These are phyloP conservation scores for Nemapogon koenigi DNA, from an alignment of 2,888 invertebrate genomes.

Conservation along the genomic window DNA sequence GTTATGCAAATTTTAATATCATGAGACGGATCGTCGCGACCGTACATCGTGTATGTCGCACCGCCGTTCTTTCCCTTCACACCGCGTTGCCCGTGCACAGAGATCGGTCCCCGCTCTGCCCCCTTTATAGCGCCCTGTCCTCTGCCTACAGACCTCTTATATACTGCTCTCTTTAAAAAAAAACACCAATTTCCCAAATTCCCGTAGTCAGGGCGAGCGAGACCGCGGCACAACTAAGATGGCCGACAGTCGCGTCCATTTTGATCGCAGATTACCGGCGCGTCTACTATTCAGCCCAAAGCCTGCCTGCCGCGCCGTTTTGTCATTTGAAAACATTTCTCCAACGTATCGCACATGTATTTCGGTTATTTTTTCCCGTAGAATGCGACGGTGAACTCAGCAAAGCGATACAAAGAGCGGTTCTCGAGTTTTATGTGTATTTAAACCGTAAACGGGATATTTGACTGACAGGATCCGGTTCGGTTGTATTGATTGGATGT, in stretches of 20 bases:
- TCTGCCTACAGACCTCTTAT: constrained; percentile 60
- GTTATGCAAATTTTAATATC: no score
- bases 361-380: constrained; percentile 58
- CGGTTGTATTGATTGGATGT: constrained; percentile 49
- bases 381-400: constrained; percentile 38
- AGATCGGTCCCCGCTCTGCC: constrained; percentile 40
- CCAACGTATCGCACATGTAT: constrained; percentile 54
- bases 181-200: constrained; percentile 64
- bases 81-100: constrained; percentile 55
- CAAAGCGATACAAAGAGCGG: neutral
- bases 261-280: constrained; percentile 60
- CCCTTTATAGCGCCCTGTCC: constrained; percentile 28
- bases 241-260: constrained; percentile 58
- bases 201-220: constrained; percentile 51
- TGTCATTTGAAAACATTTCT: constrained; percentile 26
- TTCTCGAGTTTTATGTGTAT: no score
- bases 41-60: constrained; percentile 23
- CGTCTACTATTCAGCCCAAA: constrained; percentile 48
- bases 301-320: constrained; percentile 47
- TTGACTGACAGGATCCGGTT: constrained; percentile 21
- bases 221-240: constrained; percentile 60
- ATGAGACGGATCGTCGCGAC: constrained; percentile 28
- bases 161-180: constrained; percentile 64
- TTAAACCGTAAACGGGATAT: no score
- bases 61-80: constrained; percentile 59